phyloP scores from a whole-genome alignment of 2,888 invertebrate genomes.

The Drosophila trichaetosa region DNA sequence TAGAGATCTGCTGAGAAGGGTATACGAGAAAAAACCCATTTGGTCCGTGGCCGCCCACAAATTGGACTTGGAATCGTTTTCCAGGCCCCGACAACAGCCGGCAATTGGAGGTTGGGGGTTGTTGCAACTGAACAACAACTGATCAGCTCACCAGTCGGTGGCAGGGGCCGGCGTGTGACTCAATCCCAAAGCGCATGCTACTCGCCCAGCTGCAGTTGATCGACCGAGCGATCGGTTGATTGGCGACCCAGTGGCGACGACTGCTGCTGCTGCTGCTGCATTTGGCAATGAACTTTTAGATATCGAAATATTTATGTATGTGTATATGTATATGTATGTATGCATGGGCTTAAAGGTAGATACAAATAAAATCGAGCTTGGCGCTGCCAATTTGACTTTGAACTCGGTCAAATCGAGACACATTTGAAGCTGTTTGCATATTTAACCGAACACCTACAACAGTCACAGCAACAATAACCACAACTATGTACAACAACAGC shows the following conservation, averaged over 20 bases:
- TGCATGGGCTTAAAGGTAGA: conserved; percentile 51
- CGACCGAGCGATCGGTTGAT: conserved; percentile 67
- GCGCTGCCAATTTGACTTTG: conserved; percentile 75
- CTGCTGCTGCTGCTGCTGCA: conserved; percentile 38
- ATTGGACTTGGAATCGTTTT: conserved; percentile 49
- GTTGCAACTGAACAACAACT: conserved; percentile 38
- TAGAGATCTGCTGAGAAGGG: conserved; percentile 12
- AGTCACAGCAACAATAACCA: conserved; percentile 33
- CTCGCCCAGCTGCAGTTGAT: conserved; percentile 68
- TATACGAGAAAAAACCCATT: conserved; percentile 62
- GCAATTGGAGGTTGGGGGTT: conserved; percentile 62
- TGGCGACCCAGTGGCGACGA: conserved; percentile 64
- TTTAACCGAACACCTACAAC: conserved; percentile 80
- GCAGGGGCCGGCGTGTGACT: conserved; percentile 45
- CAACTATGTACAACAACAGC: conserved; percentile 19
- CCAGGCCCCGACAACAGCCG: conserved; percentile 49
- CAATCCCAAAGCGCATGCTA: conserved; percentile 44
- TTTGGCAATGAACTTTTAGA: conserved; percentile 79
- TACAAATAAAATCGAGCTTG: conserved; percentile 45
- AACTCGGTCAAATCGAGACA: conserved; percentile 80
- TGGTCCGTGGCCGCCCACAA: conserved; percentile 75
- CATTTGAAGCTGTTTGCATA: conserved; percentile 78
- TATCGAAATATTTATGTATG: conserved; percentile 52
- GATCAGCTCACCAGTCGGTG: conserved; percentile 12
- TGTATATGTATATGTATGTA: background rate